Percentiles rank a stretch among this genome's conserved stretches.
phyloP scores from a whole-genome alignment of 2,888 invertebrate species.

The Synergus japonicus region DNA sequence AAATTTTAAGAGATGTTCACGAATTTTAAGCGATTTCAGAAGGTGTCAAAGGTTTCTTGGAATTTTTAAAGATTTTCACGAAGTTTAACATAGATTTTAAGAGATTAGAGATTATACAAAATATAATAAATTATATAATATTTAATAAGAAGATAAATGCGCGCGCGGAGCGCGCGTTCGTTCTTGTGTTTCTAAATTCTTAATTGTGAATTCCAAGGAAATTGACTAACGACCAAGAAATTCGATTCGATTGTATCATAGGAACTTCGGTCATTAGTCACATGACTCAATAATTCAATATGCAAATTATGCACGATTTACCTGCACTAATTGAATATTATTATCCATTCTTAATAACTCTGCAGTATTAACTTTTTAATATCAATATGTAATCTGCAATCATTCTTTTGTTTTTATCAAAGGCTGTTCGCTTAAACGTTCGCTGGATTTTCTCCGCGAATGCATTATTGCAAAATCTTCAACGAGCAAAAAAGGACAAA shows the following conservation, averaged over 20 bases:
- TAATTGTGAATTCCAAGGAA: background rate
- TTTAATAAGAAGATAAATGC: too few relatives aligned
- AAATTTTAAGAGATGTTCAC: too few relatives aligned
- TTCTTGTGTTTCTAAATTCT: background rate
- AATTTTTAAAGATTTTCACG: too few relatives aligned
- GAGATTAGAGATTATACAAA: too few relatives aligned
- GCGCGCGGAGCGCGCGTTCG: too few relatives aligned
- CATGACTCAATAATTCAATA: slow-evolving; percentile 7
- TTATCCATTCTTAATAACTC: background rate
- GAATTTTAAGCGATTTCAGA: too few relatives aligned
- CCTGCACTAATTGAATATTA: slow-evolving; percentile 29
- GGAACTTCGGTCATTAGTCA: slow-evolving; percentile 13
- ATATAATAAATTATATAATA: too few relatives aligned
- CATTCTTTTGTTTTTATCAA: background rate
- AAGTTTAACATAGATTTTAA: too few relatives aligned
- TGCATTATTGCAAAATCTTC: background rate
- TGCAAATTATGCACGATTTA: slow-evolving; percentile 15
- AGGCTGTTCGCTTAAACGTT: background rate
- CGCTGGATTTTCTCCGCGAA: background rate
- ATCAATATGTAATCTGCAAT: background rate
- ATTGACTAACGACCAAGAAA: background rate
- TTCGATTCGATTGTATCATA: slow-evolving; percentile 13
- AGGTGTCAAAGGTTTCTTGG: too few relatives aligned
- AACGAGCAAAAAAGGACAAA: background rate
- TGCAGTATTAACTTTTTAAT: background rate